Evolutionary conservation across 1,140 invertebrate genomes (phyloP), one percentile per base, ranked within the genome.

Genomic region (Bombus turneri): DNA sequence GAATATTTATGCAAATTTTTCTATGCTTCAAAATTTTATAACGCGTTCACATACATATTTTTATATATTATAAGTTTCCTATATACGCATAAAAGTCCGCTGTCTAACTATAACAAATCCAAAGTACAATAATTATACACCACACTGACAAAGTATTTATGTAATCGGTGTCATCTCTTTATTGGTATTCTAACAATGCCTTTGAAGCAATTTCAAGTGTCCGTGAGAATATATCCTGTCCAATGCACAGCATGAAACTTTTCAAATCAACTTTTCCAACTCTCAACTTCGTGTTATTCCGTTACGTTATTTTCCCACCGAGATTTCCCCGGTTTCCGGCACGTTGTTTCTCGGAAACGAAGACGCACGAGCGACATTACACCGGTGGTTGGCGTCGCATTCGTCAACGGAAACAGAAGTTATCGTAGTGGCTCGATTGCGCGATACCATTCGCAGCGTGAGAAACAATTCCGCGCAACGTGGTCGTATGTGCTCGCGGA

Each of bases 381-480:
- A 39, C 5, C 39, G 59, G 18, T 8, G 43, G 22, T 22, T 47
- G 8, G 8, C 15, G 1, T 9, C 4, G 25, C 43, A 39, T 80
- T 53, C 62, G 57, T 75, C 47, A 34, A n/a, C 53, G 64, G 73
- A 78, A 81, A 9, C 47, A 83, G 64, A 76, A 88, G 77, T 83
- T 86, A 89, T 89, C 37, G 72, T n/a, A 34, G 22, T 1, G 13
- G 34, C 81, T 62, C 64, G 66, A 81, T 87, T 22, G 57, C 34
- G 39, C 78, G 53, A 81, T 71, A 82, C 88, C 80, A 62, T 81
- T 76, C 31, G 39, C 28, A 37, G 18, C 28, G 13, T 37, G 76
- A 75, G 53, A 79, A 86, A 84, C 74, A 59, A 84, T 79, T 62
- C 76, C 25, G 37, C 31, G 75, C 18, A 43, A 28, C 39, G 41